A percentile compares a stretch with the other conserved stretches of the same genome.
Evolutionary conservation across 1,140 invertebrate genomes (phyloP).

Genomic region (Microvelia longipes): DNA sequence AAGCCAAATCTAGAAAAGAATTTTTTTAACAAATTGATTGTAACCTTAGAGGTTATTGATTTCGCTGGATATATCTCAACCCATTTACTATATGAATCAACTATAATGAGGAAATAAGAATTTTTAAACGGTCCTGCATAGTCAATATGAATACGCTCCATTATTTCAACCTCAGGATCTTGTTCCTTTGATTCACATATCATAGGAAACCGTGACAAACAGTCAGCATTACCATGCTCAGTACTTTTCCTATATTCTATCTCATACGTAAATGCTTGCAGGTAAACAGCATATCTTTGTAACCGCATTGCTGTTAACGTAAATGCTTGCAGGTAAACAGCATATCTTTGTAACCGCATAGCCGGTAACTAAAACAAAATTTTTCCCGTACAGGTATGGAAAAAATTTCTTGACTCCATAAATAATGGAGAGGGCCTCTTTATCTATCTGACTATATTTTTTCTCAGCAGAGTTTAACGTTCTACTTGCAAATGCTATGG

Average conservation of each 20-base stretch:
- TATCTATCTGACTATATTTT: not conserved
- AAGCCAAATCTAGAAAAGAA: not conserved
- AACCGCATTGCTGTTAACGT: not conserved
- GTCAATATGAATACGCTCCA: conserved; percentile 27
- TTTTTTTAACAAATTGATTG: not conserved
- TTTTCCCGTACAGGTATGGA: not conserved
- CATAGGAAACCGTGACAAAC: not conserved
- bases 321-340: not conserved
- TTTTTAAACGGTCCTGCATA: conserved; percentile 27
- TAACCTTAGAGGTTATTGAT: not conserved
- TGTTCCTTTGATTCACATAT: too few relatives aligned
- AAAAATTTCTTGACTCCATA: not conserved
- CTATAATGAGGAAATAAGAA: conserved; percentile 27
- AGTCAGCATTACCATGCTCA: not conserved
- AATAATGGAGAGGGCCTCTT: not conserved
- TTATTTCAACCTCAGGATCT: too few relatives aligned
- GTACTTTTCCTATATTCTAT: not conserved
- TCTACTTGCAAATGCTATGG: not conserved
- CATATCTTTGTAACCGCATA: not conserved
- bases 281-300: not conserved
- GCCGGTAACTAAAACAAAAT: not conserved
- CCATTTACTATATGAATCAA: conserved; percentile 24
- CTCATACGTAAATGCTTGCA: not conserved
- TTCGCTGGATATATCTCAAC: not conserved
- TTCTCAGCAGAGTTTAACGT: not conserved